A percentile compares a stretch with the other conserved stretches of the same genome.
These are phyloP conservation scores for Eulemur rufifrons DNA, from an alignment of 2,113 vertebrate genomes.

Conservation along the genomic window DNA sequence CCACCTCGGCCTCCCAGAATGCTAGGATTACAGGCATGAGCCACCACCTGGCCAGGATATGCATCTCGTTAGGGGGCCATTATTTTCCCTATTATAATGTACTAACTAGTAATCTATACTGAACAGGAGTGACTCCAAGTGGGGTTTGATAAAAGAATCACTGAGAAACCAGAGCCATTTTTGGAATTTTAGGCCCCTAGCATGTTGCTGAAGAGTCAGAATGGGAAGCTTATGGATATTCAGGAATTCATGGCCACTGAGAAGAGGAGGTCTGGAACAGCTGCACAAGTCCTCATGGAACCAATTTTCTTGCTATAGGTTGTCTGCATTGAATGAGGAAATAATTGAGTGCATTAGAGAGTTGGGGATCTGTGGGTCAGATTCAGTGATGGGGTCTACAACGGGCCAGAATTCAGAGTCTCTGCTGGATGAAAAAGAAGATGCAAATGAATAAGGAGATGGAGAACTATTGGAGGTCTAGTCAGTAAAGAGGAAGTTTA, in stretches of 20 bases:
- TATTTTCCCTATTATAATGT: not conserved
- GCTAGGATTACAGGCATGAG: no score
- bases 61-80: not conserved
- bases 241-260: not conserved
- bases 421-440: not conserved
- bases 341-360: not conserved
- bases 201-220: not conserved
- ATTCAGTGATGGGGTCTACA: not conserved
- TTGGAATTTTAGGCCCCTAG: not conserved
- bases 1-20: no score
- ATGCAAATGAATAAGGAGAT: not conserved
- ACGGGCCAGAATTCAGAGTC: not conserved
- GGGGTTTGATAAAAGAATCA: not conserved
- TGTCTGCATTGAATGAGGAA: not conserved
- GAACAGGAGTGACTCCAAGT: not conserved
- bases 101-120: not conserved
- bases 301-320: not conserved
- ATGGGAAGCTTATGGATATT: not conserved
- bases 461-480: not conserved
- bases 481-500: not conserved
- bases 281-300: not conserved
- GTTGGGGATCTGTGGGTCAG: not conserved
- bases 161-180: not conserved
- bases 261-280: not conserved
- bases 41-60: not conserved